Evolutionary conservation across 2,888 invertebrate species (phyloP), one percentile per base, ranked within the genome.

Genomic region (Uropetala carovei): DNA sequence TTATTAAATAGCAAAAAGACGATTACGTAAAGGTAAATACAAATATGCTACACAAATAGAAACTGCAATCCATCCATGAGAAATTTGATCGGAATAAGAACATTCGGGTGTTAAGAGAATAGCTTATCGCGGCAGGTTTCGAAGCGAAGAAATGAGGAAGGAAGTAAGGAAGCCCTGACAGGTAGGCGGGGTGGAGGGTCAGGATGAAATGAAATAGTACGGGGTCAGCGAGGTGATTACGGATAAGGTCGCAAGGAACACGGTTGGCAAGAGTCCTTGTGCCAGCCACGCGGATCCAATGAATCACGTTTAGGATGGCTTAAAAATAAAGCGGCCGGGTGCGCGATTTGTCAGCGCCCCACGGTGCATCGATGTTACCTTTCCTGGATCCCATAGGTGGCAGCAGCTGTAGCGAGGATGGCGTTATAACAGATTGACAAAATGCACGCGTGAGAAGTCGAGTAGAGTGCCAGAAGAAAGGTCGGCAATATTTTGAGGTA

Each of bases 201-300:
- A 18, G 57, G 57, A 57, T 8, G 83, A 89, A 89, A 43, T 89
- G 89, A 89, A 89, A 89, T 89, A 89, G 60, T 43, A 30, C n/a
- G 85, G 85, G 89, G 89, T 89, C 89, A 89, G 43, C 64, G 64
- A 43, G 64, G 89, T 89, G 64, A 64, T 89, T 89, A 89, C 64
- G 64, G 89, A 89, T 64, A 89, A 89, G 89, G 43, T 89, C 89
- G 89, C 68, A 43, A 64, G 89, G 64, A 89, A 89, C 89, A 89
- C 64, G 64, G 89, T 68, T 89, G 89, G 89, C 89, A 89, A 43
- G 89, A 68, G 89, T 89, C 64, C 89, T 89, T 89, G 18, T 89
- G 89, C 64, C 89, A 89, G 64, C 89, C 89, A 89, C 43, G 89
- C 89, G 89, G 89, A 89, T 89, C 89, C 89, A 89, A 89, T 89